Evolutionary conservation across 1,140 invertebrate species (phyloP).

Genomic region (Antheraea pernyi): DNA sequence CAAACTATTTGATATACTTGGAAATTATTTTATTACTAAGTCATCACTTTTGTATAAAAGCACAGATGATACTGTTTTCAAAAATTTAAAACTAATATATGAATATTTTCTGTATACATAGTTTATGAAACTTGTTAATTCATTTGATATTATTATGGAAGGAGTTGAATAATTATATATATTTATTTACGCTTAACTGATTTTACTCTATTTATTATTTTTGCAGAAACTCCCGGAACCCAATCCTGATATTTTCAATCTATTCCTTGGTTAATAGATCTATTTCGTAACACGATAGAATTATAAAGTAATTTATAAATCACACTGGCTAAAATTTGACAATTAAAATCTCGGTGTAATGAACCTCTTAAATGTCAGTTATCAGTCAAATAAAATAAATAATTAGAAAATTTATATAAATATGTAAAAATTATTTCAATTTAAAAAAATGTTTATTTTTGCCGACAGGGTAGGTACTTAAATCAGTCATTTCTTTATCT

Average conservation of each 20-base stretch:
- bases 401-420: too few species aligned
- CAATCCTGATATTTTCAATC: neutral
- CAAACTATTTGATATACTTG: constrained; percentile 11
- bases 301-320: neutral
- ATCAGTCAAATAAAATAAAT: neutral
- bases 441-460: neutral
- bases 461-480: neutral
- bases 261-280: neutral
- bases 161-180: neutral
- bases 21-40: neutral
- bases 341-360: too few species aligned
- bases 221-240: neutral
- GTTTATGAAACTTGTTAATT: neutral
- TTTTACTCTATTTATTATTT: neutral
- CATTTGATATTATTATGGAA: neutral
- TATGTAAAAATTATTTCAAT: neutral
- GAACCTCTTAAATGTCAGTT: neutral
- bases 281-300: neutral
- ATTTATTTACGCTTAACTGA: neutral
- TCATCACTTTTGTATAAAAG: neutral
- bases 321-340: neutral
- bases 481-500: too few species aligned
- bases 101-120: neutral
- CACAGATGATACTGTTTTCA: neutral
- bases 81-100: neutral